Evolutionary conservation across 2,797 vertebrate genomes (phyloP), one percentile per base, ranked within the genome.

Genomic region (Macropodus opercularis): DNA sequence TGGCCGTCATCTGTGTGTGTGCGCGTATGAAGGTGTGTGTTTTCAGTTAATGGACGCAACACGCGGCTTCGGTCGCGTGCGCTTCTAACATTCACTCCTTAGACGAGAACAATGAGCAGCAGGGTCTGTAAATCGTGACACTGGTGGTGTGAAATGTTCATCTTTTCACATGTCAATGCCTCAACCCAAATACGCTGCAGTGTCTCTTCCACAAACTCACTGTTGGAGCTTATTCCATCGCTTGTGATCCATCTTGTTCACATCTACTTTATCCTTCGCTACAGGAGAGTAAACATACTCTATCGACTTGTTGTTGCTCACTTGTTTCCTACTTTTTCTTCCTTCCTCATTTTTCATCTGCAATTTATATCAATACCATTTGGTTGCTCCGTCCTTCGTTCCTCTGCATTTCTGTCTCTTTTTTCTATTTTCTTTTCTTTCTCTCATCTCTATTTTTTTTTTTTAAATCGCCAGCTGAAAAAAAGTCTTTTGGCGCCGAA

Each of bases 401-500:
- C 14, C 14, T 60, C n/a, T 49, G 7, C 13, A 17, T 21, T 12
- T 49, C 22, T 27, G 4, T 29, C 21, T 61, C 17, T 40, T 29
- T 65, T 43, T 26, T 32, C 29, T 31, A 6, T 39, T 47, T 15
- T 29, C 22, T 27, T 8, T 9, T 12, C n/a, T 22, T 35, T 57
- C 48, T 60, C 63, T 65, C 42, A 54, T 65, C 43, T 75, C 62
- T 69, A 69, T 84, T 92, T 93, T 91, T 94, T 89, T n/a, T n/a
- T n/a, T n/a, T n/a, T n/a, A n/a, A n/a, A 92, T 92, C 78, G 49
- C 72, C 80, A 84, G 77, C 77, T 84, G 81, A 87, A 75, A 72
- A 79, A 89, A 90, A 87, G 80, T 69, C 87, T 89, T 88, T 91
- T 93, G 93, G 92, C 89, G 63, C 22, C 2, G 11, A 56, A 87